These are phyloP conservation scores for Drosophila bocqueti DNA, from an alignment of 1,140 invertebrate species.

Conservation along the genomic window DNA sequence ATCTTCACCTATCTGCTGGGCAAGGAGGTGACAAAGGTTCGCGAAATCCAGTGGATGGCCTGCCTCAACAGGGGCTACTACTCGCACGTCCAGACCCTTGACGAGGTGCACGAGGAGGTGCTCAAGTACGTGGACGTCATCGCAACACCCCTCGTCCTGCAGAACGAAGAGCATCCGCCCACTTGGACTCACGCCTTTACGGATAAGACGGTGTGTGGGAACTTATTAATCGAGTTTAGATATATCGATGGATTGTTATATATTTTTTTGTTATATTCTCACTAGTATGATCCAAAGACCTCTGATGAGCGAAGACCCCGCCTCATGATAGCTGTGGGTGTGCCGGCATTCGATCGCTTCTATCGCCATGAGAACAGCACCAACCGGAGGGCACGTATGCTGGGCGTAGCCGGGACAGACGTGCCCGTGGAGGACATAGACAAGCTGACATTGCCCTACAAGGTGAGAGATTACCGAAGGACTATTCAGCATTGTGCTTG, in stretches of 20 bases:
- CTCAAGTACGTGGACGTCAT: constrained; percentile 96
- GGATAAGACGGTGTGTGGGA: constrained; percentile 89
- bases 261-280: not conserved
- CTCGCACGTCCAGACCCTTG: constrained; percentile 95
- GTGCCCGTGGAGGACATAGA: constrained; percentile 96
- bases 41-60: constrained; percentile 97
- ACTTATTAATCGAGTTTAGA: no score
- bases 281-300: constrained; percentile 85
- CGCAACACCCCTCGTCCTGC: constrained; percentile 93
- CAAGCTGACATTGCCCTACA: constrained; percentile 93
- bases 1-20: constrained; percentile 99
- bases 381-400: constrained; percentile 89
- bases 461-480: constrained; percentile 82
- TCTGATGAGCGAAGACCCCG: constrained; percentile 86
- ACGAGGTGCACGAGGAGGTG: constrained; percentile 97
- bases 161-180: constrained; percentile 90
- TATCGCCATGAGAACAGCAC: constrained; percentile 87
- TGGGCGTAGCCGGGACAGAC: constrained; percentile 97
- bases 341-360: constrained; percentile 93
- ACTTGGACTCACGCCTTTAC: constrained; percentile 96
- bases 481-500: rapidly evolving
- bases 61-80: constrained; percentile 98
- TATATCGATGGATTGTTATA: not conserved
- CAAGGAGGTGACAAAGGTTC: constrained; percentile 95
- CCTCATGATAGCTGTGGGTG: constrained; percentile 93